phyloP scores from a whole-genome alignment of 2,888 invertebrate species.

The Drosophila mettleri region DNA sequence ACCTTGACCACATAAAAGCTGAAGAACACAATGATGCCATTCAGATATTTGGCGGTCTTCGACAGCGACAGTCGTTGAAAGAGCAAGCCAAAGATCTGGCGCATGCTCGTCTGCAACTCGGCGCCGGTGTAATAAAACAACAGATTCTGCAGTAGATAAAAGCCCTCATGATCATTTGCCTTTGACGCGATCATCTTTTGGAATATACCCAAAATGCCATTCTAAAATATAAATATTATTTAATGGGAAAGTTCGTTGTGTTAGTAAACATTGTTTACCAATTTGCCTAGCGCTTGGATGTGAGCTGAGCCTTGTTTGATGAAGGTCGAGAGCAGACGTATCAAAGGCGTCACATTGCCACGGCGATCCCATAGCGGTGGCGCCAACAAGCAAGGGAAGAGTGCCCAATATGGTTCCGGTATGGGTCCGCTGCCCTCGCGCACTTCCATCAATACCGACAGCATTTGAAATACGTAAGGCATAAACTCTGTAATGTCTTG shows the following conservation, averaged over 20 bases:
- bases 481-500: conserved; percentile 97
- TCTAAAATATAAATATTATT: conserved; percentile 83
- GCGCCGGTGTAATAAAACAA: conserved; percentile 92
- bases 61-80: conserved; percentile 96
- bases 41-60: conserved; percentile 97
- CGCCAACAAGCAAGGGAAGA: conserved; percentile 95
- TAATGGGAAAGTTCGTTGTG: fast-evolving
- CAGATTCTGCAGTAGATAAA: conserved; percentile 94
- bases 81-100: conserved; percentile 95
- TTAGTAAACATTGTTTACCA: conserved; percentile 86
- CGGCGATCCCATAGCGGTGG: conserved; percentile 97
- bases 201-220: conserved; percentile 95
- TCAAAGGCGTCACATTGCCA: conserved; percentile 97
- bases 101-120: conserved; percentile 90
- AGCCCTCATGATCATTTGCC: conserved; percentile 97
- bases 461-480: conserved; percentile 99
- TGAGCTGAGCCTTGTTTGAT: conserved; percentile 90
- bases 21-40: conserved; percentile 95
- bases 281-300: conserved; percentile 89
- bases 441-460: conserved; percentile 94
- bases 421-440: conserved; percentile 86
- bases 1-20: conserved; percentile 93
- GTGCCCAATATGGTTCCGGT: conserved; percentile 93
- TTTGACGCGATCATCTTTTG: conserved; percentile 98
- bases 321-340: conserved; percentile 95